phyloP scores from a whole-genome alignment of 2,888 invertebrate species.

The Gibbula magus region DNA sequence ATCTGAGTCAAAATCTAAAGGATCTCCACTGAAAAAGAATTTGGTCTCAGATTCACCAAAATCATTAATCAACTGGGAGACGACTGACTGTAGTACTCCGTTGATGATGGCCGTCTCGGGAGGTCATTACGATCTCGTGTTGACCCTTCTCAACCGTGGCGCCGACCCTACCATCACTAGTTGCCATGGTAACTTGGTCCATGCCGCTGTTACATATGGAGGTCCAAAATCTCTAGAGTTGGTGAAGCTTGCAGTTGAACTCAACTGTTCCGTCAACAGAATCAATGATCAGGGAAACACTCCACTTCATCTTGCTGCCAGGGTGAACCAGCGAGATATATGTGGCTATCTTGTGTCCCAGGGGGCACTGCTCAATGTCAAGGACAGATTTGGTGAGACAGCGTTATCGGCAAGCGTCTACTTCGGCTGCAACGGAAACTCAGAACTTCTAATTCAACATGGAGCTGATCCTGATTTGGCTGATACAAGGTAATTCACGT shows the following conservation, averaged over 20 bases:
- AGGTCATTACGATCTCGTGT: slow-evolving; percentile 43
- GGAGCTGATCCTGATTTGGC: slow-evolving; percentile 53
- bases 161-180: slow-evolving; percentile 45
- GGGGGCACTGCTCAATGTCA: slow-evolving; percentile 50
- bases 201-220: slow-evolving; percentile 50
- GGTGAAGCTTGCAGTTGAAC: slow-evolving; percentile 42
- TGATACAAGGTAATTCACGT: slow-evolving; percentile 47
- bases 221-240: slow-evolving; percentile 37
- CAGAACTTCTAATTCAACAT: slow-evolving; percentile 49
- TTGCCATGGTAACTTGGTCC: slow-evolving; percentile 49
- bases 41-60: neutral
- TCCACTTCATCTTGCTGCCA: slow-evolving; percentile 49
- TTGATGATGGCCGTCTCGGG: slow-evolving; percentile 52
- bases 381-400: slow-evolving; percentile 56
- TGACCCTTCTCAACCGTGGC: slow-evolving; percentile 46
- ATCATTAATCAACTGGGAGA: slow-evolving; percentile 39
- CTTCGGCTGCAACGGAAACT: slow-evolving; percentile 56
- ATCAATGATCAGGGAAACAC: slow-evolving; percentile 53
- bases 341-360: slow-evolving; percentile 44
- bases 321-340: slow-evolving; percentile 37
- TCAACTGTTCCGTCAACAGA: slow-evolving; percentile 46
- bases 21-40: neutral
- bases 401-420: slow-evolving; percentile 55
- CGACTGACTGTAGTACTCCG: slow-evolving; percentile 46
- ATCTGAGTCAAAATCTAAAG: neutral